These are phyloP conservation scores for Sphyrna mokarran DNA, from an alignment of 2,113 vertebrate genomes.

Conservation along the genomic window DNA sequence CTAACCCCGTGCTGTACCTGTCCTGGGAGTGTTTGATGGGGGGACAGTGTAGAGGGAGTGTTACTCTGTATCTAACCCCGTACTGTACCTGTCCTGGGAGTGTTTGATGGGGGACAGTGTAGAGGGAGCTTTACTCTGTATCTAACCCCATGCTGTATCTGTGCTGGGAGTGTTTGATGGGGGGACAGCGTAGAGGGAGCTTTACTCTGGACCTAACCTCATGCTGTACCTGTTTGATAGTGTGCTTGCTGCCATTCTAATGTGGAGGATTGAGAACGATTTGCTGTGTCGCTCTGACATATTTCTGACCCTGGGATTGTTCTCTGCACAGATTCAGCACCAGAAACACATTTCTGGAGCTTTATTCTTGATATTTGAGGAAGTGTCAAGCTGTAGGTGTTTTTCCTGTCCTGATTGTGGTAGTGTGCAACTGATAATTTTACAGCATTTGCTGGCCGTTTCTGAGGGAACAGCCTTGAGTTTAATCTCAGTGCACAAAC, in stretches of 20 bases:
- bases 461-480: neutral
- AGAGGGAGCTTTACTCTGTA: too few relatives aligned
- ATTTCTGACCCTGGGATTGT: neutral
- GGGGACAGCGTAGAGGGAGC: neutral
- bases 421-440: neutral
- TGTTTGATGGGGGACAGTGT: too few relatives aligned
- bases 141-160: too few relatives aligned
- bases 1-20: too few relatives aligned
- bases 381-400: neutral
- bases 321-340: neutral
- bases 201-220: neutral
- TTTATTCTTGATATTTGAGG: neutral
- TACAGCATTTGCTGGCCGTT: neutral
- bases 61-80: too few relatives aligned
- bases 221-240: neutral
- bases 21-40: too few relatives aligned
- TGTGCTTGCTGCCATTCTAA: neutral
- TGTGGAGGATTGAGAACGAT: neutral
- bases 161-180: too few relatives aligned
- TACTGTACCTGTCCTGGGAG: too few relatives aligned
- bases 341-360: neutral
- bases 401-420: neutral
- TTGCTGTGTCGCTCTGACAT: neutral
- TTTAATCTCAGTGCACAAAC: neutral
- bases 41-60: too few relatives aligned